phyloP scores from a whole-genome alignment of 2,113 vertebrate species.

The Neolamprologus hecqui region DNA sequence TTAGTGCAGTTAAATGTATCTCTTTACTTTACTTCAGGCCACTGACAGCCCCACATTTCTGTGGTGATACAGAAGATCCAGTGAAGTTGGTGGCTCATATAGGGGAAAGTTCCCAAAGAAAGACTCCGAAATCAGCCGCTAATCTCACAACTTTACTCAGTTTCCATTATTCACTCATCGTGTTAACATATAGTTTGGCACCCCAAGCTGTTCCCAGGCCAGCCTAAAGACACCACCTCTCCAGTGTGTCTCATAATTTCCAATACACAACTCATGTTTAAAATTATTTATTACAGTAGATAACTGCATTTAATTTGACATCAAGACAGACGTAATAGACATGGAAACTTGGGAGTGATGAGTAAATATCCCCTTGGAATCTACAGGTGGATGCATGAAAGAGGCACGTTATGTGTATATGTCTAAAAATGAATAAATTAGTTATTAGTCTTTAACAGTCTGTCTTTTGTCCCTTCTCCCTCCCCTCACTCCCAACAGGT shows the following conservation, averaged over 20 bases:
- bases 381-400: not conserved
- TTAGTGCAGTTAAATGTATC: constrained; percentile 54
- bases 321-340: not conserved
- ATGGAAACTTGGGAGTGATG: not conserved
- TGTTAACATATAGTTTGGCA: not conserved
- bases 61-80: not conserved
- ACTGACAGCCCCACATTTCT: constrained; percentile 10
- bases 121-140: not conserved
- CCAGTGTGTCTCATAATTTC: not conserved
- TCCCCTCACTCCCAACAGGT: not conserved
- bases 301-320: not conserved
- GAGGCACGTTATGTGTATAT: not conserved
- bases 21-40: constrained; percentile 31
- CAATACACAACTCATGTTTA: not conserved
- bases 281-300: not conserved
- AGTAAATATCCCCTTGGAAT: not conserved
- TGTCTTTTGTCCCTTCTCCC: not conserved
- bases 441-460: not conserved
- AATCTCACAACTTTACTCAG: not conserved
- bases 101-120: not conserved
- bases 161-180: not conserved
- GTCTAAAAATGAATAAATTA: not conserved
- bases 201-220: not conserved
- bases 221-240: not conserved
- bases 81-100: not conserved